Evolutionary conservation across 2,797 vertebrate species (phyloP).

Genomic region (Gymnothorax javanicus): DNA sequence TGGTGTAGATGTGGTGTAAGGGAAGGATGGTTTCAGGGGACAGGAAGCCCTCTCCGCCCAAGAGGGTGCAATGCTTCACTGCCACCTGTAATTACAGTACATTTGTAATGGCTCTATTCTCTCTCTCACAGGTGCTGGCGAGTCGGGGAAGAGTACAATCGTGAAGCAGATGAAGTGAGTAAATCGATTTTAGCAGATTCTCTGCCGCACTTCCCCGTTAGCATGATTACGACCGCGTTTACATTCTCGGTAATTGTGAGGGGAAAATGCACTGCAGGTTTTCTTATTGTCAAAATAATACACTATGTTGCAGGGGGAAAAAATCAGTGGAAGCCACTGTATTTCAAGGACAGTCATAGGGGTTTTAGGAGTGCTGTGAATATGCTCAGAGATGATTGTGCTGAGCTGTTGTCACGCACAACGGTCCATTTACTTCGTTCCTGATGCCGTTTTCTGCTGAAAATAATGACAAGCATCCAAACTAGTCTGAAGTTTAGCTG

Average conservation of each 20-base stretch:
- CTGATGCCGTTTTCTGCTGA: not conserved
- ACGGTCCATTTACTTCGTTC: not conserved
- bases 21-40: not conserved
- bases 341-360: not conserved
- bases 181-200: not conserved
- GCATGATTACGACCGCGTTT: not conserved
- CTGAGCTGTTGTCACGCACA: not conserved
- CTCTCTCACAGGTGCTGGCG: slow-evolving; percentile 74
- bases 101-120: slow-evolving; percentile 36
- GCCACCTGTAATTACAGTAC: not conserved
- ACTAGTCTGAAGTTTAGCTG: not conserved
- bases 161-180: slow-evolving; percentile 87
- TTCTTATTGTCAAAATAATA: not conserved
- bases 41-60: not conserved
- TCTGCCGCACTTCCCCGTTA: not conserved
- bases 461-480: not conserved
- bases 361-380: not conserved
- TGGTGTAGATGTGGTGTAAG: not conserved
- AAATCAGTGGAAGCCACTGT: not conserved
- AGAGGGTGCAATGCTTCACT: not conserved
- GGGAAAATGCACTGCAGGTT: not conserved
- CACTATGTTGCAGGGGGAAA: not conserved
- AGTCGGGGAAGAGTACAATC: slow-evolving; percentile 83
- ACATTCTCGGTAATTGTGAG: not conserved
- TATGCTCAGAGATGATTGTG: not conserved